Percentiles rank a stretch among this genome's conserved stretches.
These are phyloP conservation scores for Schizopygopsis pylzovi DNA, from an alignment of 2,797 vertebrate genomes.

Conservation along the genomic window DNA sequence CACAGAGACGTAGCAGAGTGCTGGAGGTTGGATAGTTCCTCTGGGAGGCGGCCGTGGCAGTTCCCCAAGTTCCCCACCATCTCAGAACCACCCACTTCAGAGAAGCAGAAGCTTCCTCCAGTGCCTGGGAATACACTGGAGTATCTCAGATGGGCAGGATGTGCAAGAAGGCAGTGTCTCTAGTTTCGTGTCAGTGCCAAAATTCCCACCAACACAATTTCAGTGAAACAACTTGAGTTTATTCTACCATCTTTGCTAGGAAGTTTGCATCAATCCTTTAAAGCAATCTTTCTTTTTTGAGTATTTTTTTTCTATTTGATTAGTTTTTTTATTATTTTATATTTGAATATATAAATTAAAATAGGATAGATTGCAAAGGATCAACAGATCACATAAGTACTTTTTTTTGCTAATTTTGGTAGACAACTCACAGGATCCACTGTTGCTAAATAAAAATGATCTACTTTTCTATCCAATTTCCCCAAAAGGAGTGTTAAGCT, in stretches of 20 bases:
- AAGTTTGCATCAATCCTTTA: not conserved
- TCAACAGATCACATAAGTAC: not conserved
- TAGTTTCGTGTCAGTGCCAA: slow-evolving; percentile 52
- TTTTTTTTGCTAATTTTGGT: not conserved
- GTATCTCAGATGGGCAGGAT: slow-evolving; percentile 42
- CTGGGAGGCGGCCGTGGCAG: slow-evolving; percentile 42
- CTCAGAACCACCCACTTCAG: slow-evolving; percentile 46
- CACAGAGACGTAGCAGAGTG: slow-evolving; percentile 14
- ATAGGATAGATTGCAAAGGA: not conserved
- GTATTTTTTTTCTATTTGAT: not conserved
- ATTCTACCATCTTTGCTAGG: not conserved
- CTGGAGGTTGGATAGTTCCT: slow-evolving; percentile 20
- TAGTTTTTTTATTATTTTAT: not conserved
- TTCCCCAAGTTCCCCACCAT: slow-evolving; percentile 30
- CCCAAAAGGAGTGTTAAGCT: slow-evolving; percentile 13
- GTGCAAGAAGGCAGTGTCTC: slow-evolving; percentile 58
- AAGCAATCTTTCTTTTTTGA: not conserved
- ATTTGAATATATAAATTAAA: not conserved
- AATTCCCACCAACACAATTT: slow-evolving; percentile 60
- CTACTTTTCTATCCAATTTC: not conserved
- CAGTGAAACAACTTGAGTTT: not conserved
- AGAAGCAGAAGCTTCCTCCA: slow-evolving; percentile 29
- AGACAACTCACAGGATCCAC: not conserved
- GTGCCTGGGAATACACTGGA: slow-evolving; percentile 6
- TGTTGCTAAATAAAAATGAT: not conserved